These are phyloP conservation scores for Cephus spinipes DNA, from an alignment of 2,888 invertebrate species.

Conservation along the genomic window DNA sequence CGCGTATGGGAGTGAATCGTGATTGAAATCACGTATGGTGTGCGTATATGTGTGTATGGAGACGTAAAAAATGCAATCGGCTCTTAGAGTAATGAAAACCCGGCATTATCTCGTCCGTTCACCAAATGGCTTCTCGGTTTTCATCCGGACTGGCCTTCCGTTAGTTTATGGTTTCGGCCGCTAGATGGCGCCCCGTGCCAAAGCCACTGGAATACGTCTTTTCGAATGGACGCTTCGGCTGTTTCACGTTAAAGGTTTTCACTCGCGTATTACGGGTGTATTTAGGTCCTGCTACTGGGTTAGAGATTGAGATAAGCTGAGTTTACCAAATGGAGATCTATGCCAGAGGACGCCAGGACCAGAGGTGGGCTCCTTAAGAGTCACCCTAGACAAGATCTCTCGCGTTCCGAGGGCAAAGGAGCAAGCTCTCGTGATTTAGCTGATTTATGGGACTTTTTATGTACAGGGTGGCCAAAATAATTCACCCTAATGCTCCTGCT, in stretches of 20 bases:
- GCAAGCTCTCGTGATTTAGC: slow-evolving; percentile 46
- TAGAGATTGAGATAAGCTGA: slow-evolving; percentile 33
- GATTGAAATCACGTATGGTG: slow-evolving; percentile 47
- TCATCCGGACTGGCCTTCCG: slow-evolving; percentile 20
- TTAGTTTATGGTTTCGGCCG: slow-evolving; percentile 12
- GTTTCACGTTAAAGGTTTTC: not conserved
- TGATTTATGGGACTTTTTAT: slow-evolving; percentile 63
- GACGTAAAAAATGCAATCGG: slow-evolving; percentile 66
- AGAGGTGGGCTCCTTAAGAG: slow-evolving; percentile 42
- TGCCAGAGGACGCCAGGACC: slow-evolving; percentile 23
- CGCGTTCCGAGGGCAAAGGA: slow-evolving; percentile 35
- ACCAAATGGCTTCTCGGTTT: not conserved
- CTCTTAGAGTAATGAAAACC: slow-evolving; percentile 66
- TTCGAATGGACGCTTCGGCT: not conserved
- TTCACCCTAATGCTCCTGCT: slow-evolving; percentile 64
- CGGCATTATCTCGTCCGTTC: not conserved
- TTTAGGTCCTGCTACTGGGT: not conserved
- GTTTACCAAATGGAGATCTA: slow-evolving; percentile 45
- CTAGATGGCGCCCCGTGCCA: not conserved
- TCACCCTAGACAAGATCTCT: slow-evolving; percentile 48
- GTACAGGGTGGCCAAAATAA: slow-evolving; percentile 58
- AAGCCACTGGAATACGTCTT: not conserved
- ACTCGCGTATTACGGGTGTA: not conserved
- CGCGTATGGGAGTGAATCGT: slow-evolving; percentile 25
- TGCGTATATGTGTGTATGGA: slow-evolving; percentile 26